phyloP scores from a whole-genome alignment of 2,888 invertebrate species.

The Platynereis dumerilii region DNA sequence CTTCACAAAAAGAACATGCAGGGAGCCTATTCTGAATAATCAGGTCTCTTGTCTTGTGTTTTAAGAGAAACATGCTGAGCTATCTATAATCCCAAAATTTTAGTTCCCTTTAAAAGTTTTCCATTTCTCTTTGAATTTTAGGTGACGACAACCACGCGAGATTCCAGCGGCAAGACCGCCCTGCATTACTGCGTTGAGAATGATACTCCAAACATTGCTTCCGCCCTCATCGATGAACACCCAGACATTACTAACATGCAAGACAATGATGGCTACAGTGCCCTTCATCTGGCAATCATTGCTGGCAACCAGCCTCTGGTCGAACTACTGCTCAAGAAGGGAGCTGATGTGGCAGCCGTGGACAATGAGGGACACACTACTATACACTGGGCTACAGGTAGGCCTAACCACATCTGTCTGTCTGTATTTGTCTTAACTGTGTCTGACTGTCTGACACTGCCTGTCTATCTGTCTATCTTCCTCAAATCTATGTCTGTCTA shows the following conservation, averaged over 20 bases:
- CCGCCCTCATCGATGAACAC: constrained; percentile 76
- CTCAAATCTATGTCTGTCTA: no score
- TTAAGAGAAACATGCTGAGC: no score
- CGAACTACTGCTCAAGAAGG: constrained; percentile 83
- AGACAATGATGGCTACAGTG: constrained; percentile 80
- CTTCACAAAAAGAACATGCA: neutral
- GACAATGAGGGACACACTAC: constrained; percentile 95
- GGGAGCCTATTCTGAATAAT: neutral
- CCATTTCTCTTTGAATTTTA: constrained; percentile 1
- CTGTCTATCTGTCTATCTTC: no score
- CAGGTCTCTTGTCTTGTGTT: no score
- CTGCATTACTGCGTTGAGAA: constrained; percentile 90
- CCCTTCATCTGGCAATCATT: constrained; percentile 87
- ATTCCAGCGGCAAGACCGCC: constrained; percentile 69
- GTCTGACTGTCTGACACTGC: no score
- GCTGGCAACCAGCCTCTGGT: constrained; percentile 64
- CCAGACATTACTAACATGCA: constrained; percentile 66
- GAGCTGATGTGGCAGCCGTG: constrained; percentile 86
- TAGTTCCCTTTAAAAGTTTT: no score
- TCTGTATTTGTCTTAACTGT: no score
- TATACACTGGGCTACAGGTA: constrained; percentile 98
- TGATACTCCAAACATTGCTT: constrained; percentile 72
- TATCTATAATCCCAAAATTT: no score
- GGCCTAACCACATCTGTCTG: constrained; percentile 47
- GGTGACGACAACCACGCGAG: constrained; percentile 36